phyloP scores from a whole-genome alignment of 2,888 invertebrate genomes.

The Malthinus seriepunctatus region DNA sequence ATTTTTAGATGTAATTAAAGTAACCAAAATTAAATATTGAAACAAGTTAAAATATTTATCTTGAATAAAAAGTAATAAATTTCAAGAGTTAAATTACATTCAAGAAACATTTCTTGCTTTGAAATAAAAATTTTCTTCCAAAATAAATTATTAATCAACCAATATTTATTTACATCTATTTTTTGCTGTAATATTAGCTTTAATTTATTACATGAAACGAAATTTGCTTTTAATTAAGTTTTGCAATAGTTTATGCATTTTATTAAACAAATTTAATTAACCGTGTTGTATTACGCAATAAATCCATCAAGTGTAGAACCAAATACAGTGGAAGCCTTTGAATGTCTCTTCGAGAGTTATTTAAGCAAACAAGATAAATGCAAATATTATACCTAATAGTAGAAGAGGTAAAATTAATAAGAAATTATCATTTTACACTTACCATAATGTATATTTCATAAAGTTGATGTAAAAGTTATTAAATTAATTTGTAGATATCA shows the following conservation, averaged over 20 bases:
- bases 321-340: constrained; percentile 5
- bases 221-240: background rate
- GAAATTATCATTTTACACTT: constrained; percentile 16
- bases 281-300: constrained; percentile 13
- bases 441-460: background rate
- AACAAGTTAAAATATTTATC: no score
- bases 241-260: constrained; percentile 6
- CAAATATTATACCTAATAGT: no score
- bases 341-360: constrained; percentile 10
- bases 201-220: no score
- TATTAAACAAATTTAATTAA: constrained; percentile 18
- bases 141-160: no score
- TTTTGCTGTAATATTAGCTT: no score
- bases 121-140: no score
- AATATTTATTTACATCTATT: no score
- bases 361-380: constrained; percentile 8
- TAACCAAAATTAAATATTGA: no score
- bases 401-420: background rate
- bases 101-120: no score
- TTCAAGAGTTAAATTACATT: no score
- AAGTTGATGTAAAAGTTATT: constrained; percentile 7
- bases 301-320: constrained; percentile 16
- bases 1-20: no score
- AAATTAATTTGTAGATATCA: constrained; percentile 16
- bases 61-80: no score